phyloP scores from a whole-genome alignment of 1,140 invertebrate genomes.

The Listronotus bonariensis region DNA sequence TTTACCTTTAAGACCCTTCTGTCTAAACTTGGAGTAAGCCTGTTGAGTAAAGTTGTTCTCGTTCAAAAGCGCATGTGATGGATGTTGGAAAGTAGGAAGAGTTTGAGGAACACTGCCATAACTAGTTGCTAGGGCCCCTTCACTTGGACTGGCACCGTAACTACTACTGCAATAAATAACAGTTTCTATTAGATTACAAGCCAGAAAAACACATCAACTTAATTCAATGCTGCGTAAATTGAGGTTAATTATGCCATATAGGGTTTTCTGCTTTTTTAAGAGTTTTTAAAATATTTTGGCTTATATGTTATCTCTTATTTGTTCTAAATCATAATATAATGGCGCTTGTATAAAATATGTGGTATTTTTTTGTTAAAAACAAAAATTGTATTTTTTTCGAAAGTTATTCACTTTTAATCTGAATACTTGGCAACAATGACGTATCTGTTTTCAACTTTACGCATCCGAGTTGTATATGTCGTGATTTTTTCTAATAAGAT shows the following conservation, averaged over 20 bases:
- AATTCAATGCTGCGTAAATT: not conserved
- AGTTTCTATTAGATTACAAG: not conserved
- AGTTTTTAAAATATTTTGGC: no score
- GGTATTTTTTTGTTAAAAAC: no score
- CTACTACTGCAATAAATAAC: slow-evolving; percentile 57
- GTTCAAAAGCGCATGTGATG: slow-evolving; percentile 92
- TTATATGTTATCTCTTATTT: no score
- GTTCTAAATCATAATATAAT: no score
- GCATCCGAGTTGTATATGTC: no score
- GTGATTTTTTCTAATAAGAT: no score
- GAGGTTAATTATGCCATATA: no score
- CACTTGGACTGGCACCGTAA: slow-evolving; percentile 73
- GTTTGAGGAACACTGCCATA: slow-evolving; percentile 76
- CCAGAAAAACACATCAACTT: not conserved
- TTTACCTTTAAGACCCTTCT: slow-evolving; percentile 88
- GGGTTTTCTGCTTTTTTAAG: not conserved
- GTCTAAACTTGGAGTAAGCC: slow-evolving; percentile 94
- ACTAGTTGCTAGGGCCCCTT: slow-evolving; percentile 68
- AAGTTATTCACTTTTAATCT: no score
- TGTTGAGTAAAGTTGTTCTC: slow-evolving; percentile 98
- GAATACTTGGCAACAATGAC: no score
- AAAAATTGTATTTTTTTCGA: no score
- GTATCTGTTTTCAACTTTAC: no score
- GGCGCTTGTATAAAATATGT: no score
- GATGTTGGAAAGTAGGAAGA: slow-evolving; percentile 92